Conservation (phyloP, 2,888 invertebrate genomes). For the Chrysotoxum bicinctum region DNA sequence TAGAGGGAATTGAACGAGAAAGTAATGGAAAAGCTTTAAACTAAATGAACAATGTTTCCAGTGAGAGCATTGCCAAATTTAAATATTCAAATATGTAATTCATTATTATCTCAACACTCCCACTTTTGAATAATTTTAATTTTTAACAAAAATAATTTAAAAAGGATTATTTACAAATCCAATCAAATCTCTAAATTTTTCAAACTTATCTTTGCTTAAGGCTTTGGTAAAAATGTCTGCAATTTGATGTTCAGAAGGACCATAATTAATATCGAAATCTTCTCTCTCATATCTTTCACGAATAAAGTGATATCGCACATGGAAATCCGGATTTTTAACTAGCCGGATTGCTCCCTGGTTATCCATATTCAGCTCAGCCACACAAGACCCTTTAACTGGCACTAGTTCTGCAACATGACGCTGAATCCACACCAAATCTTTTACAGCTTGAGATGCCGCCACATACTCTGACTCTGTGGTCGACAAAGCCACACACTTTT, state of each 20-base stretch:
- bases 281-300: slow-evolving; percentile 40
- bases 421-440: slow-evolving; percentile 53
- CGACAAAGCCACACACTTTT: slow-evolving; percentile 25
- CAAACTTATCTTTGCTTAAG: not conserved
- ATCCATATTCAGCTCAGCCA: slow-evolving; percentile 18
- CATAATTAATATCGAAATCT: slow-evolving; percentile 41
- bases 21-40: too few relatives aligned
- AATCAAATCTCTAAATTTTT: not conserved
- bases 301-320: slow-evolving; percentile 62
- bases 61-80: too few relatives aligned
- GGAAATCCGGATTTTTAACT: slow-evolving; percentile 58
- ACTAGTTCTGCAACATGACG: slow-evolving; percentile 6
- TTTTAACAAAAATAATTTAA: not conserved
- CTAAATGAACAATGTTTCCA: too few relatives aligned
- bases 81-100: too few relatives aligned
- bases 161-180: not conserved
- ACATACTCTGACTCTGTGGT: slow-evolving; percentile 57
- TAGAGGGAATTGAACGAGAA: too few relatives aligned
- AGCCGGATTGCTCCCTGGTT: slow-evolving; percentile 49
- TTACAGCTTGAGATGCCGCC: slow-evolving; percentile 41
- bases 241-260: slow-evolving; percentile 40
- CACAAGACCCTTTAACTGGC: not conserved
- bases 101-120: too few relatives aligned
- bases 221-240: slow-evolving; percentile 3
- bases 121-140: too few relatives aligned